Conservation (phyloP, 2,888 invertebrate genomes). For the Drosophila limbata region DNA sequence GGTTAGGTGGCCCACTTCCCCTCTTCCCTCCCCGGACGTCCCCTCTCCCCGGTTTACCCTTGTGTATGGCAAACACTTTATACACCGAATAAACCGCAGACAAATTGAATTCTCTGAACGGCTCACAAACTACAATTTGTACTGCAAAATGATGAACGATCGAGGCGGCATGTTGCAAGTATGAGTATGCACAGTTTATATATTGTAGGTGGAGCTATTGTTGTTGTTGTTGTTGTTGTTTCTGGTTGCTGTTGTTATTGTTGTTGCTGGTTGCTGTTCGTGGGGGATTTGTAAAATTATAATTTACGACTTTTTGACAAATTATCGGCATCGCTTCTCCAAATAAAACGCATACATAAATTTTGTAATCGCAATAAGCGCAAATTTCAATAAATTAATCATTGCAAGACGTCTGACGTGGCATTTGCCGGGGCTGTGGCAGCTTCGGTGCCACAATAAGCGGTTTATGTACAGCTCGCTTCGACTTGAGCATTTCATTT, state of each 20-base stretch:
- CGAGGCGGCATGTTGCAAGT: background rate
- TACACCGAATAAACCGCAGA: conserved; percentile 57
- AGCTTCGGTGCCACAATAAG: conserved; percentile 43
- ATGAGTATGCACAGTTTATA: background rate
- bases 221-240: background rate
- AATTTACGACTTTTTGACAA: conserved; percentile 81
- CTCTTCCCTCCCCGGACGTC: background rate
- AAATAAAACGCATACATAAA: conserved; percentile 73
- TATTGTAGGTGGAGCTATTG: background rate
- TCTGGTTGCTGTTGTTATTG: background rate
- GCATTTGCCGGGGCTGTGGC: conserved; percentile 3
- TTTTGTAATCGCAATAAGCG: conserved; percentile 74
- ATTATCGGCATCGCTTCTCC: conserved; percentile 75
- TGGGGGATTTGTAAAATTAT: conserved; percentile 52
- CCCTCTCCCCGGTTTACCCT: too few relatives aligned
- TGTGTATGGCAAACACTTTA: conserved; percentile 27
- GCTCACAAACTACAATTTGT: conserved; percentile 33
- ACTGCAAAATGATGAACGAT: conserved; percentile 27
- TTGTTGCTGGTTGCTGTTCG: background rate
- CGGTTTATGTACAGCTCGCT: conserved; percentile 46
- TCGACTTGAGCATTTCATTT: conserved; percentile 23
- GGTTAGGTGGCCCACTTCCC: conserved; percentile 5
- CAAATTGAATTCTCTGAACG: conserved; percentile 59
- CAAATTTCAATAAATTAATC: conserved; percentile 79
- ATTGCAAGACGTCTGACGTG: conserved; percentile 58